Conservation (phyloP, 2,888 invertebrate species). For the Erpobdella octoculata region DNA sequence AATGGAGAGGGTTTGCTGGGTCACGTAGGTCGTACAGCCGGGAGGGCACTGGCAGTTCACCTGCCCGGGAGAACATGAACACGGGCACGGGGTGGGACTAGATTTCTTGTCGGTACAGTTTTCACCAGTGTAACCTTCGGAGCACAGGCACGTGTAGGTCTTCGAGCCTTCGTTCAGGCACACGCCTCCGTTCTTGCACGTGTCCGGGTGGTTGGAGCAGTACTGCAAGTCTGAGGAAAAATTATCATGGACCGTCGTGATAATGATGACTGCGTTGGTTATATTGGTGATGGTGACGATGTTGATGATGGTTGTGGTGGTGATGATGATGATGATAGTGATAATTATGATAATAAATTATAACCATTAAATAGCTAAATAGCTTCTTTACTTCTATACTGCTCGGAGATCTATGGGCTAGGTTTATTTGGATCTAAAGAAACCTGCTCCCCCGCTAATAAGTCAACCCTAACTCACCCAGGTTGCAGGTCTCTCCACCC, state of each 20-base stretch:
- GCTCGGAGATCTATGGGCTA: too few species aligned
- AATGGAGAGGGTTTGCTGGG: too few species aligned
- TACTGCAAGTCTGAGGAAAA: conserved; percentile 12
- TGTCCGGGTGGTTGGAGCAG: conserved; percentile 4
- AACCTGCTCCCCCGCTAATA: too few species aligned
- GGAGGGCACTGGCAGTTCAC: neutral
- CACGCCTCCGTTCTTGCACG: neutral
- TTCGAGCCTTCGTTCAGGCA: conserved; percentile 5
- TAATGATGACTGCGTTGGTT: neutral
- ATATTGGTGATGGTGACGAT: too few species aligned
- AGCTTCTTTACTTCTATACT: too few species aligned
- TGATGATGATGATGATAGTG: too few species aligned
- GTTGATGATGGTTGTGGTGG: too few species aligned
- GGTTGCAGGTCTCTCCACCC: neutral
- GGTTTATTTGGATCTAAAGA: too few species aligned
- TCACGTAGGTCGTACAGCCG: neutral
- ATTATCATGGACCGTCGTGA: too few species aligned
- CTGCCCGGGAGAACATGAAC: neutral
- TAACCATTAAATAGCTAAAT: too few species aligned
- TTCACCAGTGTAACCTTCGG: neutral
- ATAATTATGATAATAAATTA: too few species aligned
- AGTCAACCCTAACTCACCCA: neutral
- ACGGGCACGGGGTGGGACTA: neutral
- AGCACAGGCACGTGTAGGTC: neutral
- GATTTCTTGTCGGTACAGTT: neutral